These are phyloP conservation scores for Carcina quercana DNA, from an alignment of 2,888 invertebrate species.

Conservation along the genomic window DNA sequence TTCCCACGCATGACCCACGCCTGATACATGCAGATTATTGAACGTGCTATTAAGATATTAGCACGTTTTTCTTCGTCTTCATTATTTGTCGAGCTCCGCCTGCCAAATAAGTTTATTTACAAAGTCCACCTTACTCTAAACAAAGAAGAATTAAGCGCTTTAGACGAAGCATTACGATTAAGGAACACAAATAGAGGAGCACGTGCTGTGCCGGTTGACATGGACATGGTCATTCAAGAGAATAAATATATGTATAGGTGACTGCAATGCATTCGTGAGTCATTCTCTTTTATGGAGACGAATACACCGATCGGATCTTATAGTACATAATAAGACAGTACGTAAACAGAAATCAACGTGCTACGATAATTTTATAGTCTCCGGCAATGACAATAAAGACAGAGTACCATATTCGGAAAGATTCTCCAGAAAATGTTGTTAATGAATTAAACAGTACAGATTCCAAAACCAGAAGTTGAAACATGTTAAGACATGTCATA, in stretches of 20 bases:
- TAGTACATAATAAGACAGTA: slow-evolving; percentile 19
- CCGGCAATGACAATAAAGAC: slow-evolving; percentile 38
- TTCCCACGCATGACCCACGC: no score
- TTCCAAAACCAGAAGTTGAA: slow-evolving; percentile 24
- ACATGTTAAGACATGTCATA: slow-evolving; percentile 24
- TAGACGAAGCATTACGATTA: no score
- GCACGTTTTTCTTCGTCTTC: no score
- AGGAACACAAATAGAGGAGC: no score
- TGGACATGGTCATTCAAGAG: slow-evolving; percentile 37
- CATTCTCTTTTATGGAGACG: slow-evolving; percentile 32
- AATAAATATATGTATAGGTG: slow-evolving; percentile 19
- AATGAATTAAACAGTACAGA: slow-evolving; percentile 29
- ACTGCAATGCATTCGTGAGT: slow-evolving; percentile 27
- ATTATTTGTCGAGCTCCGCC: no score
- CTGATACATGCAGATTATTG: no score
- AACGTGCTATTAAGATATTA: no score
- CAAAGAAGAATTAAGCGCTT: no score
- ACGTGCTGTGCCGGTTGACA: no score
- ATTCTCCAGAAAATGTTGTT: slow-evolving; percentile 35
- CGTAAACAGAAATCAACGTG: slow-evolving; percentile 26
- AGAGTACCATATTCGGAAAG: slow-evolving; percentile 29
- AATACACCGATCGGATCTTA: slow-evolving; percentile 23
- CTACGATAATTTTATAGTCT: slow-evolving; percentile 36
- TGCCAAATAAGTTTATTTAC: no score
- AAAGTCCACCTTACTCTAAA: no score